Evolutionary conservation across 2,113 vertebrate species (phyloP).

Genomic region (Potamarius usumacintae): DNA sequence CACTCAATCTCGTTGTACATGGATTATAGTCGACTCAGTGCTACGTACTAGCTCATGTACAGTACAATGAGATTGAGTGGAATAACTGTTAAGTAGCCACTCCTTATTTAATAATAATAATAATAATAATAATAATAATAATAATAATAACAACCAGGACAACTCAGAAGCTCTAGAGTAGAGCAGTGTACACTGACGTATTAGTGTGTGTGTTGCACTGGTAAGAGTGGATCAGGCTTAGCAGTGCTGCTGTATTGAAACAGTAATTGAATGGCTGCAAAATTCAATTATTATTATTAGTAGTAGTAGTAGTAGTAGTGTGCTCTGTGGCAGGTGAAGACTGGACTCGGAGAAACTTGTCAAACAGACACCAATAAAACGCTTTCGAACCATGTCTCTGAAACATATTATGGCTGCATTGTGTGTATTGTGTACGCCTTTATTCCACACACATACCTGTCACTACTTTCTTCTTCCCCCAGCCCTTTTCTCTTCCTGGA

Average conservation of each 20-base stretch:
- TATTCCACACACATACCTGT: constrained; percentile 14
- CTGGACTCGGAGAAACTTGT: background rate
- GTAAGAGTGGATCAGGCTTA: background rate
- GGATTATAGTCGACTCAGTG: too few species aligned
- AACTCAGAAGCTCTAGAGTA: background rate
- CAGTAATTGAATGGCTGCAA: background rate
- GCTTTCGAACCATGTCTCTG: background rate
- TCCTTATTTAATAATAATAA: background rate
- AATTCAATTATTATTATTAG: background rate
- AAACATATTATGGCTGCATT: background rate
- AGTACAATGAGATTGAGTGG: too few species aligned
- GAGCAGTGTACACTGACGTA: background rate
- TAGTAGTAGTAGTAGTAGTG: background rate
- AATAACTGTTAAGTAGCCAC: background rate
- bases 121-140: too few species aligned
- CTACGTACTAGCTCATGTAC: too few species aligned
- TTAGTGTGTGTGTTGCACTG: background rate
- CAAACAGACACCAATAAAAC: constrained; percentile 12
- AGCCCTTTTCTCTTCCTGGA: constrained; percentile 11
- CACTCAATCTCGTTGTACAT: too few species aligned
- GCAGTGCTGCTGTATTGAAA: background rate
- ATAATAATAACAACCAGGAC: background rate
- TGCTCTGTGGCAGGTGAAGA: background rate
- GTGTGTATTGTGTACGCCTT: constrained; percentile 5
- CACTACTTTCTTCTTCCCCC: constrained; percentile 18